These are phyloP conservation scores for Dichetophora obliterata DNA, from an alignment of 2,888 invertebrate species.

Conservation along the genomic window DNA sequence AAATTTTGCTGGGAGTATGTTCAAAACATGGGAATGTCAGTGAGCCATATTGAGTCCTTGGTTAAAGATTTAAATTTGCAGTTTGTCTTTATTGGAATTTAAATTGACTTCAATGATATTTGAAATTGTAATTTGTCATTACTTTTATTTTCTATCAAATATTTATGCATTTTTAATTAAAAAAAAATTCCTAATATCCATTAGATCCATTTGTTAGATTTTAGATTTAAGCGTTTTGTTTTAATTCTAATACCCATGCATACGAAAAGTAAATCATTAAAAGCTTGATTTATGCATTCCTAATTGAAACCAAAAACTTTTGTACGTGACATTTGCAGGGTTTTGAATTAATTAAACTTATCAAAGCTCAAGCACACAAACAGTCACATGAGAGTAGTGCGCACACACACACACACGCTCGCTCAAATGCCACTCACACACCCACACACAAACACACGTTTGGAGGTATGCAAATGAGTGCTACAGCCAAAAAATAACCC, in stretches of 20 bases:
- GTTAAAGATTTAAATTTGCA: too few species aligned
- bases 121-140: too few species aligned
- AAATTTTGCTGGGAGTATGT: too few species aligned
- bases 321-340: slow-evolving; percentile 9
- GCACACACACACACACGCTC: neutral
- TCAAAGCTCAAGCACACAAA: neutral
- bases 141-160: too few species aligned
- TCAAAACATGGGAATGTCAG: too few species aligned
- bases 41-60: too few species aligned
- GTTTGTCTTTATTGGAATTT: too few species aligned
- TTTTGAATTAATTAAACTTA: slow-evolving; percentile 14
- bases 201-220: neutral
- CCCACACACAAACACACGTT: neutral
- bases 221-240: neutral
- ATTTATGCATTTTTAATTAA: too few species aligned
- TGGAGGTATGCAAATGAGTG: too few species aligned
- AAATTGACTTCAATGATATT: too few species aligned
- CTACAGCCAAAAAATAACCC: slow-evolving; percentile 4
- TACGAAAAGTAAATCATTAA: neutral
- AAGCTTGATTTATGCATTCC: neutral
- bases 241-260: neutral
- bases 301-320: neutral
- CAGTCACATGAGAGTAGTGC: neutral
- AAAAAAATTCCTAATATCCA: too few species aligned
- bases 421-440: neutral